Conservation (phyloP, 2,888 invertebrate species). For the Cryptocheilus praepositus region DNA sequence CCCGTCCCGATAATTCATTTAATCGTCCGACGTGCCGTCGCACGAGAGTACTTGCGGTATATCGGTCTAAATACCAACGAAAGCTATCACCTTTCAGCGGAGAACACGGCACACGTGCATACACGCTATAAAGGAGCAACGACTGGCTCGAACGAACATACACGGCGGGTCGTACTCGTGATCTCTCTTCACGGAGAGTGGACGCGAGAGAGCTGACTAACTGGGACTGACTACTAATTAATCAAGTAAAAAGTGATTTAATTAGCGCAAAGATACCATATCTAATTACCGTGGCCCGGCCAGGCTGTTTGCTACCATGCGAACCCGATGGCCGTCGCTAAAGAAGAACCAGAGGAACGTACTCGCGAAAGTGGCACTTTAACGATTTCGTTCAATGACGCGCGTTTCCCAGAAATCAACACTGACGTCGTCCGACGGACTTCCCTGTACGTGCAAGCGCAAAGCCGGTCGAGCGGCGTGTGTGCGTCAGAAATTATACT, state of each 20-base stretch:
- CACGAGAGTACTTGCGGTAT: constrained; percentile 16
- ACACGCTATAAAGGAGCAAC: background rate
- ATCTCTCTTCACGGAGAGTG: constrained; percentile 6
- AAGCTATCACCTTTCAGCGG: constrained; percentile 20
- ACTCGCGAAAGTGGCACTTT: constrained; percentile 32
- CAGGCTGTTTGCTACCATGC: background rate
- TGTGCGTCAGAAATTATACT: constrained; percentile 31
- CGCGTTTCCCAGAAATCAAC: constrained; percentile 44
- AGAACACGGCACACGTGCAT: background rate
- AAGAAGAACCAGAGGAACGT: background rate
- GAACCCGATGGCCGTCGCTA: background rate
- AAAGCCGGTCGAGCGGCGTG: constrained; percentile 6
- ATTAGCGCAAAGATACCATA: constrained; percentile 49
- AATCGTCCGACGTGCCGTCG: background rate
- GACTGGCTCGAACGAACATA: constrained; percentile 15
- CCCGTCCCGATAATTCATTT: no score
- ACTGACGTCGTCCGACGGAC: no score
- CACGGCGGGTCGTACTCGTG: constrained; percentile 12
- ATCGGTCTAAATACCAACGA: constrained; percentile 21
- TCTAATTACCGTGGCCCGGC: constrained; percentile 44
- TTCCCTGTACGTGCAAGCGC: background rate
- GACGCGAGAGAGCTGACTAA: no score
- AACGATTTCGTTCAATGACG: constrained; percentile 39
- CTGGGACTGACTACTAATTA: constrained; percentile 41
- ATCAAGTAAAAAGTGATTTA: constrained; percentile 51